Base-by-base conservation (phyloP, 2,797 vertebrate genomes). In the Margarornis squamiger region DNA sequence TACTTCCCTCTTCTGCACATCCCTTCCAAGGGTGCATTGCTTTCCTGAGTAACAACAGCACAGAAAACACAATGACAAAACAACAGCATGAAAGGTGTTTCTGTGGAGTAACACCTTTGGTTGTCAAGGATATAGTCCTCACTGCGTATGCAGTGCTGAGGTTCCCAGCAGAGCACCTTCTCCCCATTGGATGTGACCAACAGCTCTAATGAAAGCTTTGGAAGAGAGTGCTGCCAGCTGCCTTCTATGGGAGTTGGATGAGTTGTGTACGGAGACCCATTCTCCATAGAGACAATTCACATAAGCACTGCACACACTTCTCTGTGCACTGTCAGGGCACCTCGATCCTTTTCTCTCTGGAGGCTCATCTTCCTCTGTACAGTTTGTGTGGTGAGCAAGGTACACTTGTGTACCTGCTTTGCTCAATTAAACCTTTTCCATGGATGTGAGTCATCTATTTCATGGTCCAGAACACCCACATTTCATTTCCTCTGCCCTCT, bases 391-490 rank as follows among this genome's bases (percentile, higher is more conserved):
- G 39, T 59, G 32, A 93, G 58, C 57, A 76, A 86, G 85, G 87
- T 91, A 95, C 23, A 58, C 26, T 46, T 75, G 22, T 59, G 51
- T 86, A 92, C 89, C 46, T 92, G 65, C 91, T 96, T 94, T 86
- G 89, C 93, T 96, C 91, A 95, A 93, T 92, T 94, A 97, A 92
- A 95, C 59, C 36, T 83, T 70, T 91, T 93, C 32, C 73, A n/a
- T 51, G 34, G 19, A 78, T 55, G 29, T 59, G 68, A 96, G 66
- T 94, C 73, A 94, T 88, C 79, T 86, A 63, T 90, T 96, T 95
- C 87, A 95, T 91, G 87, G 87, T 90, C 92, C 58, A 93, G 79
- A 91, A 94, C 87, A 81, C 84, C 51, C 48, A 91, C 51, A 78
- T 86, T 93, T 92, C 39, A 81, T 88, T 96, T 93, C 76, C 85